Conservation (phyloP, 2,113 vertebrate species). For the crab-eating macaque (Macaca fascicularis) region DNA sequence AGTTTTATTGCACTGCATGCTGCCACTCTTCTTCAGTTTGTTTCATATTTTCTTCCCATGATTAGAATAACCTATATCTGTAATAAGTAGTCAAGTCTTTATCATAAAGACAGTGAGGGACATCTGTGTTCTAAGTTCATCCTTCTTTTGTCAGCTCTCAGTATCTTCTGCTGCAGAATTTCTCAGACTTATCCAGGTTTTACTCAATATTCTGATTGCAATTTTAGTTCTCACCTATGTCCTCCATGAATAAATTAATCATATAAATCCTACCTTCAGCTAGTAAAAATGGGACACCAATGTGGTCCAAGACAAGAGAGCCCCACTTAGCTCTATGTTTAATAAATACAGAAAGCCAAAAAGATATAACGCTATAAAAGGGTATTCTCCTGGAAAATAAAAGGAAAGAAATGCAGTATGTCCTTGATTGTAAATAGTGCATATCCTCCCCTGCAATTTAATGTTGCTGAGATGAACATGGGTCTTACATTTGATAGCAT, state of each 20-base stretch:
- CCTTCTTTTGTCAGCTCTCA: background rate
- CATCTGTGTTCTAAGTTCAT: background rate
- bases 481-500: background rate
- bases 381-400: background rate
- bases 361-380: background rate
- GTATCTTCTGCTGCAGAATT: background rate
- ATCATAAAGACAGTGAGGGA: background rate
- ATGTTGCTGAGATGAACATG: background rate
- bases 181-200: background rate
- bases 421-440: background rate
- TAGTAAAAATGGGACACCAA: background rate
- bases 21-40: background rate
- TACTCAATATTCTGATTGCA: background rate
- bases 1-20: background rate
- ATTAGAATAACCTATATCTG: background rate
- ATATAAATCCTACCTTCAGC: background rate
- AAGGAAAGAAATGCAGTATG: background rate
- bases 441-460: background rate
- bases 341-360: background rate
- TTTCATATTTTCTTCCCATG: background rate
- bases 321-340: background rate
- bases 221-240: background rate
- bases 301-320: background rate
- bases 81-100: background rate
- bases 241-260: background rate